Evolutionary conservation across 2,888 invertebrate genomes (phyloP).

Genomic region (Eugnorisma glareosa): DNA sequence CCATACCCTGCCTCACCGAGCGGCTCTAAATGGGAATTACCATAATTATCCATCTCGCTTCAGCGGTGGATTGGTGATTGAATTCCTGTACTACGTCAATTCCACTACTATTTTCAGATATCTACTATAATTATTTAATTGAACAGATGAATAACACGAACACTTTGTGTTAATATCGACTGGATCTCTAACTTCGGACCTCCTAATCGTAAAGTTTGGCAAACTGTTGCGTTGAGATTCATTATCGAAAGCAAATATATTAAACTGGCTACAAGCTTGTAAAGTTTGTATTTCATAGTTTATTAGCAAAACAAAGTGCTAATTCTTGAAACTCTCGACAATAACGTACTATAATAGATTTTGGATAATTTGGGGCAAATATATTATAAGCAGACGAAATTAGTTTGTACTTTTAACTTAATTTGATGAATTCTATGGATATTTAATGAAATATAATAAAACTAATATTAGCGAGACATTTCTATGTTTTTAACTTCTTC

Average conservation of each 20-base stretch:
- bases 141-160: slow-evolving; percentile 20
- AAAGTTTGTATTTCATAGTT: slow-evolving; percentile 50
- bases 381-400: slow-evolving; percentile 13
- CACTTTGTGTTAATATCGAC: slow-evolving; percentile 23
- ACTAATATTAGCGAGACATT: background rate
- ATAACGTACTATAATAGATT: slow-evolving; percentile 8
- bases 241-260: slow-evolving; percentile 56
- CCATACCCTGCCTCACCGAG: slow-evolving; percentile 28
- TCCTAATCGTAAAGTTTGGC: slow-evolving; percentile 39
- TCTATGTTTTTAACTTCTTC: background rate
- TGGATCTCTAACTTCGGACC: slow-evolving; percentile 36
- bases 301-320: slow-evolving; percentile 44
- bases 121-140: slow-evolving; percentile 15
- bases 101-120: slow-evolving; percentile 23
- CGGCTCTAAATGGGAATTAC: slow-evolving; percentile 53
- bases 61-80: slow-evolving; percentile 35
- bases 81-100: slow-evolving; percentile 26
- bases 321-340: slow-evolving; percentile 38
- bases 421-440: background rate
- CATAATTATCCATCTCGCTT: slow-evolving; percentile 56
- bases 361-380: background rate
- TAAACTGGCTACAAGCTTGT: slow-evolving; percentile 41
- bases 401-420: slow-evolving; percentile 5
- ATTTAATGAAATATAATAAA: background rate
- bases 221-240: slow-evolving; percentile 53